Conservation (phyloP, 2,888 invertebrate species). For the Argyresthia albistria region DNA sequence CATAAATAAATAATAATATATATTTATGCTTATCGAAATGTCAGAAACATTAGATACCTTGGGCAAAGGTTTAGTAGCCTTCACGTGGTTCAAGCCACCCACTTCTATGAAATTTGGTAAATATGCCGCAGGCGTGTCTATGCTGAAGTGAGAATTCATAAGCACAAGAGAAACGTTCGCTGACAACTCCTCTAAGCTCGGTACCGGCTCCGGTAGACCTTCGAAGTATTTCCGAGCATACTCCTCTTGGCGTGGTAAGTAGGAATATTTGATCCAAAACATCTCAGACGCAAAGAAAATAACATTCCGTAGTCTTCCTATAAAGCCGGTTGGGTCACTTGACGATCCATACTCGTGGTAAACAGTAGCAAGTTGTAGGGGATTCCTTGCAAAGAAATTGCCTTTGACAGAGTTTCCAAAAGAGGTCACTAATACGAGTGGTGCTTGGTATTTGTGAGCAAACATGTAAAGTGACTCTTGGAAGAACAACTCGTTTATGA, state of each 20-base stretch:
- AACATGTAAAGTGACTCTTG: conserved; percentile 15
- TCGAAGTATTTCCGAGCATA: conserved; percentile 17
- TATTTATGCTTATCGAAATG: no score
- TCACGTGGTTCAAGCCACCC: conserved; percentile 28
- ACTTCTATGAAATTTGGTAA: conserved; percentile 49
- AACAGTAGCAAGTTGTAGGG: conserved; percentile 13
- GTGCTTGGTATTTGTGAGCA: conserved; percentile 14
- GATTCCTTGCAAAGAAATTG: conserved; percentile 12
- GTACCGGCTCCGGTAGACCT: conserved; percentile 12
- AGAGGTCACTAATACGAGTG: conserved; percentile 12
- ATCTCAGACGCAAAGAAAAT: conserved; percentile 5
- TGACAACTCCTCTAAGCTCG: conserved; percentile 16
- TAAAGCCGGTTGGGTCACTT: conserved; percentile 9
- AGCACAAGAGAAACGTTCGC: conserved; percentile 27
- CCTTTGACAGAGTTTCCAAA: conserved; percentile 13
- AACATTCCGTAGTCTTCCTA: conserved; percentile 12
- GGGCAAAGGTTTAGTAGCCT: conserved; percentile 8
- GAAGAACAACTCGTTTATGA: conserved; percentile 12
- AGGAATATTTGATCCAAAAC: conserved; percentile 7
- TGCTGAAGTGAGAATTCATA: conserved; percentile 36
- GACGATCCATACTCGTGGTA: conserved; percentile 11
- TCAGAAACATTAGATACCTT: not conserved
- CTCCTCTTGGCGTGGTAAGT: conserved; percentile 15
- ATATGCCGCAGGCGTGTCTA: conserved; percentile 27
- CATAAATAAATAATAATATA: no score